Conservation (phyloP, 1,140 invertebrate species). For the Papilio polytes region DNA sequence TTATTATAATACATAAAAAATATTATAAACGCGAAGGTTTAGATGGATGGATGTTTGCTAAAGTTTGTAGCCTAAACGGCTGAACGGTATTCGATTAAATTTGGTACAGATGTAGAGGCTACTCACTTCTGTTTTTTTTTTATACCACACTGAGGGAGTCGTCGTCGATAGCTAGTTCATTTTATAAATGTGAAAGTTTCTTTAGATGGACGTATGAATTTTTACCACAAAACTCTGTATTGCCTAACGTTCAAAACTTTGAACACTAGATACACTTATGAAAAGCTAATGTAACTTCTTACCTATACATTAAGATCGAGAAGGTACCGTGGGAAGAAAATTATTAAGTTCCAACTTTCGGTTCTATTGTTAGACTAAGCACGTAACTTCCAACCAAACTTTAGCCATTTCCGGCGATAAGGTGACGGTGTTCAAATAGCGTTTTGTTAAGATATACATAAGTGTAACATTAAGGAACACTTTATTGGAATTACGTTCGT, state of each 20-base stretch:
- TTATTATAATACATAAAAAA: no score
- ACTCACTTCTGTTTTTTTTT: no score
- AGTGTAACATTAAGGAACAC: neutral
- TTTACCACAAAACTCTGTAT: no score
- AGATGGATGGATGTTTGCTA: no score
- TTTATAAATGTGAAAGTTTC: no score
- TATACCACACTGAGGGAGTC: no score
- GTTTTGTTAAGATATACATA: slow-evolving; percentile 10
- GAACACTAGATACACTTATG: neutral
- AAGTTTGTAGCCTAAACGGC: no score
- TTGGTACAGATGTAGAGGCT: no score
- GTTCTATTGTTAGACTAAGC: slow-evolving; percentile 26
- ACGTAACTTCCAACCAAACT: slow-evolving; percentile 27
- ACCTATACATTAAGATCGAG: neutral
- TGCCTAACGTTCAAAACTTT: neutral
- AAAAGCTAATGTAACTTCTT: neutral
- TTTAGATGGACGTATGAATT: no score
- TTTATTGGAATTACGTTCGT: neutral
- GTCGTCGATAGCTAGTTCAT: no score
- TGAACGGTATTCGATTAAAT: no score
- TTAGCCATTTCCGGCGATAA: slow-evolving; percentile 19
- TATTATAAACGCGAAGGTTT: no score
- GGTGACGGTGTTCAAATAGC: slow-evolving; percentile 10
- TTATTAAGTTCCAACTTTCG: slow-evolving; percentile 9
- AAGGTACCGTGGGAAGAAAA: neutral